Base-by-base conservation (phyloP, 2,888 invertebrate species). In the Volucella inflata region DNA sequence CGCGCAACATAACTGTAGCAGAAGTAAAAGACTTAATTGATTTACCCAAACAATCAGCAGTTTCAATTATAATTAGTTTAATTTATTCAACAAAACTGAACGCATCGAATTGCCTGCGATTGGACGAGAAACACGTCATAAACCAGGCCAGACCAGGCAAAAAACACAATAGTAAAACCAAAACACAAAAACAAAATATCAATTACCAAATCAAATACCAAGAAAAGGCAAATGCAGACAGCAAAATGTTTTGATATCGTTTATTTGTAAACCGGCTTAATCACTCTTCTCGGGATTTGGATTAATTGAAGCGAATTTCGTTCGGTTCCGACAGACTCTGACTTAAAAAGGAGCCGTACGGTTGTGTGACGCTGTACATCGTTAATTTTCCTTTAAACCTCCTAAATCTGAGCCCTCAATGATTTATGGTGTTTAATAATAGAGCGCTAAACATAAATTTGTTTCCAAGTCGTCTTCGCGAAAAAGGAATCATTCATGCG, bases 381-480 rank as follows among this genome's bases (percentile, higher is more conserved):
- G 76, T 81, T 81, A 85, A 85, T 81, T 85, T 81, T 62, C 85
- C 76, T 85, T 85, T 72, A 81, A 81, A 55, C 71, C 76, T 71
- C 67, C 77, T 76, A 85, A 85, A 85, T 85, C 85, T 85, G 85
- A 85, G 81, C 85, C 65, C 57, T 85, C 68, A 76, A 85, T 85
- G 85, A 85, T 85, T 81, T 85, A 85, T 85, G 81, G 81, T 81
- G 85, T 85, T 85, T 85, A 85, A 85, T 85, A 85, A 85, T 81
- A 85, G 85, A 85, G 81, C 85, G 85, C 81, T 85, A 81, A 72
- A 72, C 85, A 81, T 85, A 85, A 85, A 85, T 85, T 76, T 77
- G 76, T 76, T 80, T 68, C 42, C 51, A 21, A 85, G 77, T 68
- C 67, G 80, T 85, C 72, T 81, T 36, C 70, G 60, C 53, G 53